Conservation (phyloP, 1,140 invertebrate species). For the Drosophila nasuta region DNA sequence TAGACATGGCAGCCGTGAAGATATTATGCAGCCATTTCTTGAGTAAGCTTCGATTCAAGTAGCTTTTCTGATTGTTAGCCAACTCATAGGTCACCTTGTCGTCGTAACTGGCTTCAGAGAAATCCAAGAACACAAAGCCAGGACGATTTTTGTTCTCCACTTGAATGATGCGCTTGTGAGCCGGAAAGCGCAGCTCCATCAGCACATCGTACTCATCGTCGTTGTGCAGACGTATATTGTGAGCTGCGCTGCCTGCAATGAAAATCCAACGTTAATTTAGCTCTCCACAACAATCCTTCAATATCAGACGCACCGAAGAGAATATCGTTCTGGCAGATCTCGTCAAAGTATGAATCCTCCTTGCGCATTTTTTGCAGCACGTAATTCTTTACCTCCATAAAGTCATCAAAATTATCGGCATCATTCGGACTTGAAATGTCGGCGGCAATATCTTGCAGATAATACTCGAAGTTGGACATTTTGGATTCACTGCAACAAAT, state of each 20-base stretch:
- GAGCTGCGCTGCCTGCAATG: slow-evolving; percentile 46
- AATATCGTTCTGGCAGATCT: slow-evolving; percentile 28
- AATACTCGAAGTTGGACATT: slow-evolving; percentile 46
- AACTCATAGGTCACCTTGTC: slow-evolving; percentile 11
- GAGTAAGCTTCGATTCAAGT: slow-evolving; percentile 28
- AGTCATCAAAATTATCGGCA: slow-evolving; percentile 17
- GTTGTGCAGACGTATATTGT: slow-evolving; percentile 39
- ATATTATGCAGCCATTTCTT: slow-evolving; percentile 48
- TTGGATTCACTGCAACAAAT: background rate
- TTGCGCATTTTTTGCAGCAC: slow-evolving; percentile 24
- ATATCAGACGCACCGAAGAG: slow-evolving; percentile 46
- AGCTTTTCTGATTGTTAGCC: slow-evolving; percentile 22
- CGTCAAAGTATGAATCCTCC: slow-evolving; percentile 20
- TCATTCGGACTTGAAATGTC: background rate
- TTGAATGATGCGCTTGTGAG: slow-evolving; percentile 27
- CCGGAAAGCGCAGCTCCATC: slow-evolving; percentile 51
- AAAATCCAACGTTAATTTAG: background rate
- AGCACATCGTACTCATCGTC: slow-evolving; percentile 58
- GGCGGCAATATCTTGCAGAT: slow-evolving; percentile 27
- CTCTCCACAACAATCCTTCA: background rate
- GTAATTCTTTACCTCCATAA: slow-evolving; percentile 24
- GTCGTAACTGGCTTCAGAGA: slow-evolving; percentile 8
- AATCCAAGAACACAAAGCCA: slow-evolving; percentile 55
- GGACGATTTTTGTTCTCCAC: slow-evolving; percentile 38
- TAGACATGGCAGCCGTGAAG: slow-evolving; percentile 19